Base-by-base conservation (phyloP, 2,888 invertebrate genomes). In the Tineola bisselliella region DNA sequence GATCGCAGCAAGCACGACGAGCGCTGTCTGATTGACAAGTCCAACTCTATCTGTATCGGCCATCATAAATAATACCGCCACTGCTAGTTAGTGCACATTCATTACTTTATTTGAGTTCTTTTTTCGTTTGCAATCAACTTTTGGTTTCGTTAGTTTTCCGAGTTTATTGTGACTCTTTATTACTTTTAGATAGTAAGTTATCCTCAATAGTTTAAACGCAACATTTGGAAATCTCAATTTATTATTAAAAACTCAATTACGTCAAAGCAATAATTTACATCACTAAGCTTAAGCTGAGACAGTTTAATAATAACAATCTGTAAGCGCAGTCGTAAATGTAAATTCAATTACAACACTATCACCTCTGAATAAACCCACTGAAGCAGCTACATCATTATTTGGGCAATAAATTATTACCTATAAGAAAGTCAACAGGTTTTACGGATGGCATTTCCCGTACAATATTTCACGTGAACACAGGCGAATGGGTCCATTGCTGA, bases 61-160 rank as follows among this genome's bases (percentile, higher is more conserved):
- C 73, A 73, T 81, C 79, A 84, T 86, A 83, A 83, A 84, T 84
- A 83, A 84, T 76, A 72, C 76, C 76, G 80, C 81, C 80, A 80
- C 77, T 66, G 74, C 81, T 86, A 80, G 86, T 86, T 84, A 84
- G 81, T 75, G 75, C 75, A 80, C 77, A 84, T 86, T 84, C 84
- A 86, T 74, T 67, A 58, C 62, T 54, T 57, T 64, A 61, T 62
- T 61, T 17, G 15, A 33, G 19, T 17, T 54, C 12, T 25, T 54
- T 25, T 54, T 54, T n/a, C 12, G n/a, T 54, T 19, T n/a, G n/a
- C 13, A 13, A 48, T 48, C 48, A 48, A 48, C 48, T 48, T 48
- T 48, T 48, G 6, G 48, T 48, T 48, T 48, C 10, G 3, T 8
- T 6, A 15, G 48, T 48, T 48, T 48, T 48, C 48, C 48, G 3